Evolutionary conservation across 2,888 invertebrate genomes (phyloP).

Genomic region (Drosophila maculinotata): DNA sequence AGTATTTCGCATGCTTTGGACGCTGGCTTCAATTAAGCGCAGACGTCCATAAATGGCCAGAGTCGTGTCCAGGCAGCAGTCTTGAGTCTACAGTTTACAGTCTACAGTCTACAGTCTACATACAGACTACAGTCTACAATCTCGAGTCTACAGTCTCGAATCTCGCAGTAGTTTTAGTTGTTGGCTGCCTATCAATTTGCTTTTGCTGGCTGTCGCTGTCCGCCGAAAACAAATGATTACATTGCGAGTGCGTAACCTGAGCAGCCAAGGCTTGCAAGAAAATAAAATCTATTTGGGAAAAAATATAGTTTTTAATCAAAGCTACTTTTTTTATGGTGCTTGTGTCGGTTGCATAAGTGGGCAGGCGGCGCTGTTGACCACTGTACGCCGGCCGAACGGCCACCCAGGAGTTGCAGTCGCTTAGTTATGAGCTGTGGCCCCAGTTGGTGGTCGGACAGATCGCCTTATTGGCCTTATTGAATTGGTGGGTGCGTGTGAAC

Average conservation of each 20-base stretch:
- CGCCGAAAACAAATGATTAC: slow-evolving; percentile 75
- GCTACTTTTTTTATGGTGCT: slow-evolving; percentile 41
- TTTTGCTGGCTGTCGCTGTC: slow-evolving; percentile 64
- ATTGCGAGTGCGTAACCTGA: slow-evolving; percentile 78
- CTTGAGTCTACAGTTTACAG: slow-evolving; percentile 9
- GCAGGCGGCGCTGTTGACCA: slow-evolving; percentile 25
- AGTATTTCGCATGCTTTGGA: slow-evolving; percentile 66
- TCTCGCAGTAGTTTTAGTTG: slow-evolving; percentile 49
- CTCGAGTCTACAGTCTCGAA: slow-evolving; percentile 10
- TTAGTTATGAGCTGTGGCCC: slow-evolving; percentile 31
- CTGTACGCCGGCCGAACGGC: slow-evolving; percentile 37
- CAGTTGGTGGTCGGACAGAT: slow-evolving; percentile 69
- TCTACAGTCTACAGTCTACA: slow-evolving; percentile 5
- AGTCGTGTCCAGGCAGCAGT: slow-evolving; percentile 46
- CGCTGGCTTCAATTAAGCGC: slow-evolving; percentile 72
- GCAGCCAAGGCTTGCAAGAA: slow-evolving; percentile 52
- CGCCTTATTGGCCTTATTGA: slow-evolving; percentile 21
- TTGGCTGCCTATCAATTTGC: slow-evolving; percentile 77
- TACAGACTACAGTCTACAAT: slow-evolving; percentile 11
- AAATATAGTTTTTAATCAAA: slow-evolving; percentile 67
- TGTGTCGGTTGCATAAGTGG: slow-evolving; percentile 61
- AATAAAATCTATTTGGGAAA: slow-evolving; percentile 25
- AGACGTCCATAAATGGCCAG: slow-evolving; percentile 73
- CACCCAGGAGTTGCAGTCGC: slow-evolving; percentile 57
- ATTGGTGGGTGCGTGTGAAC: slow-evolving; percentile 73